Evolutionary conservation across 37 sponge, comb jelly and placozoan genomes (phyloP), one percentile per base, ranked within the genome.

Genomic region (Spongilla lacustris): DNA sequence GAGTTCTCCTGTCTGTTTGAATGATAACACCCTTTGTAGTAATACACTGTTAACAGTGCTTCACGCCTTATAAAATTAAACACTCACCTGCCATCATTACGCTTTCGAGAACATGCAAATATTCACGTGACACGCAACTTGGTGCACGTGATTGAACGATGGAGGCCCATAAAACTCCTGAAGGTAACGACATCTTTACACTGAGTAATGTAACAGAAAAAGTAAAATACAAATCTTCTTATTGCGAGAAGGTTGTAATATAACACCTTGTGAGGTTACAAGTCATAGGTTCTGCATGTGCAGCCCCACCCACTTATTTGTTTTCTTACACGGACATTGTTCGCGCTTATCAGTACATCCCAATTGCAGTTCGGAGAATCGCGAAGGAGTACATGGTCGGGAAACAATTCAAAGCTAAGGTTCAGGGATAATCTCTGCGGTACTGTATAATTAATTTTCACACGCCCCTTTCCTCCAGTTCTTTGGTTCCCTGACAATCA

Each of bases 401-500:
- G 11, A 58, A 58, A 14, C 58, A 58, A 17, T 58, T 17, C 19
- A 58, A 58, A 17, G 58, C 58, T 58, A 58, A 58, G 58, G 58
- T 58, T 10, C 4, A 46, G 46, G 8, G 46, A 10, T 46, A 46
- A 46, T n/a, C n/a, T n/a, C n/a, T n/a, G 46, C 8, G 46, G 46
- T 58, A 17, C 41, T 41, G 41, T 41, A 41, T 41, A 41, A 9
- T 41, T 41, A 3, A 41, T 41, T 9, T 41, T 6, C 14, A 8
- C 19, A 0, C 58, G 19, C 11, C 58, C 14, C 58, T 19, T 17
- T 17, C 58, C 58, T 58, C 21, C 58, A 58, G 58, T 58, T 58
- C 58, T 58, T 85, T 2, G 86, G 86, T 9, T 46, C 28, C 8
- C 13, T 70, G 79, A 72, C 68, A 31, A 67, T 85, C 24, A 69